Conservation (phyloP, 2,797 vertebrate genomes). For the Benthosema pterotum region DNA sequence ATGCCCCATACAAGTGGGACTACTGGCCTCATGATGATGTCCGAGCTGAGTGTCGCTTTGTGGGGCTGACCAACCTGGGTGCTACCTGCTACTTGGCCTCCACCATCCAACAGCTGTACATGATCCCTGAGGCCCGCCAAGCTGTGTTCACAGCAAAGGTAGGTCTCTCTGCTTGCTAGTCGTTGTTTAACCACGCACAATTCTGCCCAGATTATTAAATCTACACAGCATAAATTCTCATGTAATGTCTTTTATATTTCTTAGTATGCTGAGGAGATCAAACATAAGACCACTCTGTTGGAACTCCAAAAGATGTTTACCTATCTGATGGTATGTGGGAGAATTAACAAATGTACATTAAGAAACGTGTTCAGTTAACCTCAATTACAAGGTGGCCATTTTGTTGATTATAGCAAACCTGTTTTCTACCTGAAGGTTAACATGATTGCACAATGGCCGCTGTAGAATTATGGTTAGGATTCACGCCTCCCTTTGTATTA, state of each 20-base stretch:
- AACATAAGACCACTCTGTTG: slow-evolving; percentile 96
- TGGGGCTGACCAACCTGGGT: slow-evolving; percentile 96
- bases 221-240: slow-evolving; percentile 2
- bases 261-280: slow-evolving; percentile 98
- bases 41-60: slow-evolving; percentile 94
- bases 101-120: slow-evolving; percentile 98
- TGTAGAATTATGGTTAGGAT: no score
- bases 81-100: slow-evolving; percentile 98
- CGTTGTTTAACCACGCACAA: no score
- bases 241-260: not conserved
- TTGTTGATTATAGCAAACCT: no score
- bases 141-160: slow-evolving; percentile 98
- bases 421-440: no score
- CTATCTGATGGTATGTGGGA: slow-evolving; percentile 90
- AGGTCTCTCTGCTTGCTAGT: no score
- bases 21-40: slow-evolving; percentile 99
- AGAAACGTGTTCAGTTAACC: no score
- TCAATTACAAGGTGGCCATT: no score
- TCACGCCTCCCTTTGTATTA: not conserved
- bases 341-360: no score
- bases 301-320: slow-evolving; percentile 99
- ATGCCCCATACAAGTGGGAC: slow-evolving; percentile 98
- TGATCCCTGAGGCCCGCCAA: slow-evolving; percentile 97
- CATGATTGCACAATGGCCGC: no score
- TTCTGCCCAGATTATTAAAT: no score